These are phyloP conservation scores for Paraescarpia echinospica DNA, from an alignment of 1,140 invertebrate species.

Conservation along the genomic window DNA sequence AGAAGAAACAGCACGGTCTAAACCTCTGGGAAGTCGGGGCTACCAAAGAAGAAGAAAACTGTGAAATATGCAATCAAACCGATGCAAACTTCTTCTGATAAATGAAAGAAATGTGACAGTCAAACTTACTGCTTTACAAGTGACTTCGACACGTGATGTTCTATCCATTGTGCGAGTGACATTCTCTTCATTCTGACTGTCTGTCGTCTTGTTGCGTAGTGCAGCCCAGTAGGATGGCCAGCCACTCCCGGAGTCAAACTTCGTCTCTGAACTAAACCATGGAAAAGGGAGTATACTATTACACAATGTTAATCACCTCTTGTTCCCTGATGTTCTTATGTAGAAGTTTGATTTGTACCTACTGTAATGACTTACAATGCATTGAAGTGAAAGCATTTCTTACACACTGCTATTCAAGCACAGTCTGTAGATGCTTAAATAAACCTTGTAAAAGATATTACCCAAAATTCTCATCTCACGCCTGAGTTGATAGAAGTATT, in stretches of 20 bases:
- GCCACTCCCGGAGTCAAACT: constrained; percentile 91
- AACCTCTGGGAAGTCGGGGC: too few species aligned
- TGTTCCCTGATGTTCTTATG: background rate
- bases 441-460: too few species aligned
- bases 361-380: background rate
- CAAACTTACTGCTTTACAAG: constrained; percentile 32
- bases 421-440: background rate
- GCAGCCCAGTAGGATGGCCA: constrained; percentile 96
- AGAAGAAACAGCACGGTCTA: too few species aligned
- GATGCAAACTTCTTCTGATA: too few species aligned
- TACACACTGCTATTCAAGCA: background rate
- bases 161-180: constrained; percentile 34
- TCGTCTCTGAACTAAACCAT: constrained; percentile 72
- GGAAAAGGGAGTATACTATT: background rate
- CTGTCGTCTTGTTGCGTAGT: constrained; percentile 63
- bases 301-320: background rate
- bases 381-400: background rate
- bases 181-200: constrained; percentile 66
- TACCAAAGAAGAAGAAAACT: too few species aligned
- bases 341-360: background rate
- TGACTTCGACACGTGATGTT: constrained; percentile 40
- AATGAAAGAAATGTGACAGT: constrained; percentile 20
- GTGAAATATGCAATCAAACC: too few species aligned
- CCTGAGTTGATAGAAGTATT: too few species aligned
- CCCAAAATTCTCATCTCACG: too few species aligned